phyloP scores from a whole-genome alignment of 53 echinoderm and acorn worm genomes.

The Pentamera pediparva region DNA sequence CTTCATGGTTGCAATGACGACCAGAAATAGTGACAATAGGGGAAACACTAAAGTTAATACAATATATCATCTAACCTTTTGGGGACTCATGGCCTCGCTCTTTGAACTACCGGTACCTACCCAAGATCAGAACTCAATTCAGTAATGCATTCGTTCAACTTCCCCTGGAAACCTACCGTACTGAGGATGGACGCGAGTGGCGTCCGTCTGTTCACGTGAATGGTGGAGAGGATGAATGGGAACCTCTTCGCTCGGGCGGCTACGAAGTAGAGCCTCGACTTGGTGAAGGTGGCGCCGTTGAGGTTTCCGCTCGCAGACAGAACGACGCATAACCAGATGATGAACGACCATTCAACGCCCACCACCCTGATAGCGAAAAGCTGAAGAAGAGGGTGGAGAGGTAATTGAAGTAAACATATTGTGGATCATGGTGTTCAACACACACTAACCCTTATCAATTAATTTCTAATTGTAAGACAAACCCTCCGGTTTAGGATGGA shows the following conservation, averaged over 20 bases:
- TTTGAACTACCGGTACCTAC: not conserved
- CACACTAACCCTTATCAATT: too few species aligned
- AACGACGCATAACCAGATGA: constrained; percentile 11
- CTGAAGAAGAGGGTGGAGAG: not conserved
- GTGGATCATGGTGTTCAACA: not conserved
- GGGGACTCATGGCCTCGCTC: not conserved
- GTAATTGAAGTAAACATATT: not conserved
- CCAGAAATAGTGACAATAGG: too few species aligned
- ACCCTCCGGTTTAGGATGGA: too few species aligned
- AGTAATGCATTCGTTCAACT: not conserved
- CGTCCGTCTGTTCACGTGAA: constrained; percentile 45
- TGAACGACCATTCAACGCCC: not conserved
- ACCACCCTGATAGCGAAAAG: constrained; percentile 5
- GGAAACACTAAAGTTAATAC: not conserved
- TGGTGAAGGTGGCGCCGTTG: not conserved
- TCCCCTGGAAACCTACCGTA: constrained; percentile 21
- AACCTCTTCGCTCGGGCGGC: constrained; percentile 58
- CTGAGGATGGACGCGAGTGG: constrained; percentile 52
- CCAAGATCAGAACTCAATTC: not conserved
- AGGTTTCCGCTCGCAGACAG: constrained; percentile 3
- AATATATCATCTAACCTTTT: not conserved
- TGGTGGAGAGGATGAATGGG: constrained; percentile 49
- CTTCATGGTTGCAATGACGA: too few species aligned
- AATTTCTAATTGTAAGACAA: too few species aligned
- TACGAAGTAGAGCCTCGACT: constrained; percentile 47